These are phyloP conservation scores for Oreohelix idahoensis DNA, from an alignment of 1,140 invertebrate genomes.

Conservation along the genomic window DNA sequence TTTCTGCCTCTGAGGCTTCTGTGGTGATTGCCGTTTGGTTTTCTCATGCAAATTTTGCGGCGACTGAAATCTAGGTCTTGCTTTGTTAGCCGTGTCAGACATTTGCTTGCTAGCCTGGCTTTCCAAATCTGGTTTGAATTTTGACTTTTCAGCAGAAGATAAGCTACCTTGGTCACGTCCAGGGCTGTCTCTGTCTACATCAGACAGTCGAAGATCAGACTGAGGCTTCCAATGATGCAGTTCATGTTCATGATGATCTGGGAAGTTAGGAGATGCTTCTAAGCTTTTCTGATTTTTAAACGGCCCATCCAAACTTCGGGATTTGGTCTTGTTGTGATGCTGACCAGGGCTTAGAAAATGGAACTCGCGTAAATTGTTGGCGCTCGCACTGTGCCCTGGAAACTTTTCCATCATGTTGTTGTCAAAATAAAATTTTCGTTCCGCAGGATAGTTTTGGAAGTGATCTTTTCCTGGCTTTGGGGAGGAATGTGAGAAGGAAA, in stretches of 20 bases:
- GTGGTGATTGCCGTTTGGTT: conserved; percentile 10
- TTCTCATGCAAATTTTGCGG: conserved; percentile 1
- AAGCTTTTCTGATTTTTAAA: not conserved
- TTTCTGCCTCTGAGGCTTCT: conserved; percentile 25
- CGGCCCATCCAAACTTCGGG: not conserved
- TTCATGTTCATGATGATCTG: not conserved
- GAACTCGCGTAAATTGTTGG: not conserved
- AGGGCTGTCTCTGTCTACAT: not conserved
- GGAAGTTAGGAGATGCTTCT: not conserved
- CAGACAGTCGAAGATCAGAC: conserved; percentile 13
- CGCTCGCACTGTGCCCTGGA: not conserved
- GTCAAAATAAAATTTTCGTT: too few relatives aligned
- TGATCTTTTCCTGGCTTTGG: too few relatives aligned
- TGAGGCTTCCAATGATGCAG: conserved; percentile 4
- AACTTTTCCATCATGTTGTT: not conserved
- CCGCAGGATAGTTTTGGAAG: too few relatives aligned
- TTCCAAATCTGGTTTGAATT: not conserved
- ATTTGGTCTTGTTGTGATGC: not conserved
- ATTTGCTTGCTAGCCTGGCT: not conserved
- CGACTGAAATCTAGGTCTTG: not conserved
- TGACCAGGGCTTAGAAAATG: not conserved
- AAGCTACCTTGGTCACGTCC: not conserved
- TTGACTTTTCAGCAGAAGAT: not conserved
- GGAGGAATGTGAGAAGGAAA: too few relatives aligned
- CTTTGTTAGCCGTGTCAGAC: not conserved